Evolutionary conservation across 2,113 vertebrate species (phyloP).

Genomic region (Apeltes quadracus): DNA sequence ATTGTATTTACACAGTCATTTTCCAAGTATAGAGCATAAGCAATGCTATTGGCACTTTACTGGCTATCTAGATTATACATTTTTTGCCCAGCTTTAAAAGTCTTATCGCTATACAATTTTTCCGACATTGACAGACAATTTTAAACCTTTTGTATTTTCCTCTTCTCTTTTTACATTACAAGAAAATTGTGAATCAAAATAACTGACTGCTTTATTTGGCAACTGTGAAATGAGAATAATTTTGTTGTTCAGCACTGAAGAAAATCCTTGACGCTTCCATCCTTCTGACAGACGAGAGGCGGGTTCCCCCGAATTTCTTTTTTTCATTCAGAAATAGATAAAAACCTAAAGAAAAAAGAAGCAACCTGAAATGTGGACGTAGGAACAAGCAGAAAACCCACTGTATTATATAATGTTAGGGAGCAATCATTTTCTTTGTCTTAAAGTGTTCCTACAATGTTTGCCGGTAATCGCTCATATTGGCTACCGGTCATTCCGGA

Average conservation of each 20-base stretch:
- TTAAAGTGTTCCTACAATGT: neutral
- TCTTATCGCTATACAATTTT: neutral
- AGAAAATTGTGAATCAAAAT: conserved; percentile 32
- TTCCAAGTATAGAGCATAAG: conserved; percentile 32
- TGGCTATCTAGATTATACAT: conserved; percentile 11
- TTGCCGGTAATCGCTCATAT: neutral
- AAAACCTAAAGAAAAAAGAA: neutral
- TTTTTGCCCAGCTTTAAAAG: conserved; percentile 20
- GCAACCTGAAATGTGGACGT: neutral
- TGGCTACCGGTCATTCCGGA: neutral
- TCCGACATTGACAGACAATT: conserved; percentile 1
- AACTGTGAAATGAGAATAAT: conserved; percentile 37
- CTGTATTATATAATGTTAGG: neutral
- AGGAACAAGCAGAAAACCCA: neutral
- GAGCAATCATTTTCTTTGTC: neutral
- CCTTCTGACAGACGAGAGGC: too few relatives aligned
- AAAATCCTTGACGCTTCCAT: neutral
- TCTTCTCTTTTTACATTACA: conserved; percentile 1
- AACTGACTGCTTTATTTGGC: conserved; percentile 22
- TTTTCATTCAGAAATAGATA: neutral
- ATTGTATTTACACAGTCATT: conserved; percentile 13
- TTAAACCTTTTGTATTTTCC: conserved; percentile 36
- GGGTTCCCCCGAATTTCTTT: neutral
- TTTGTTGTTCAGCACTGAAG: conserved; percentile 9
- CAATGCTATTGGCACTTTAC: conserved; percentile 17